phyloP scores from a whole-genome alignment of 2,888 invertebrate genomes.

The Dinocampus coccinellae region DNA sequence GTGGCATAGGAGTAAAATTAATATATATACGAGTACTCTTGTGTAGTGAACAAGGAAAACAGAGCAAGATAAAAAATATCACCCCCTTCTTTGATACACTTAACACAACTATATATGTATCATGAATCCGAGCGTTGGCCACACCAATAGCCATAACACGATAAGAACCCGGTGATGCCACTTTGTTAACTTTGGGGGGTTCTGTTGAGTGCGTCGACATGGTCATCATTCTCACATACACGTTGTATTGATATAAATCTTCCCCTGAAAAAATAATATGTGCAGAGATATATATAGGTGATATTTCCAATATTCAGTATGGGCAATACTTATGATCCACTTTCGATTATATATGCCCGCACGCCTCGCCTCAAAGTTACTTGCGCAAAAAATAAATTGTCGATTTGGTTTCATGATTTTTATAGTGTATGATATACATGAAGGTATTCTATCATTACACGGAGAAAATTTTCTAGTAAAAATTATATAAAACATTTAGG shows the following conservation, averaged over 20 bases:
- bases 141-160: constrained; percentile 55
- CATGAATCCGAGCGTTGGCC: constrained; percentile 3
- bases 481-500: too few relatives aligned
- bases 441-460: too few relatives aligned
- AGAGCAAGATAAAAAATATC: constrained; percentile 47
- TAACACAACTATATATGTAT: constrained; percentile 6
- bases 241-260: constrained; percentile 43
- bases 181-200: constrained; percentile 62
- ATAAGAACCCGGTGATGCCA: constrained; percentile 65
- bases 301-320: constrained; percentile 62
- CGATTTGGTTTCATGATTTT: background rate
- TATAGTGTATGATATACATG: background rate
- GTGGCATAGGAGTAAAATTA: constrained; percentile 1
- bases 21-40: background rate
- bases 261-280: constrained; percentile 50
- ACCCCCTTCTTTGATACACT: constrained; percentile 41
- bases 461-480: too few relatives aligned
- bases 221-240: constrained; percentile 47
- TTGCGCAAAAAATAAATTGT: background rate
- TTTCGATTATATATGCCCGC: constrained; percentile 19
- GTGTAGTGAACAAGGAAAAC: background rate
- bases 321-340: constrained; percentile 50
- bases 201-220: constrained; percentile 62
- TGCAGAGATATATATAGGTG: too few relatives aligned
- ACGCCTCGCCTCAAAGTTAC: constrained; percentile 36